Evolutionary conservation across 2,113 vertebrate genomes (phyloP).

Genomic region (Spilogale gracilis): DNA sequence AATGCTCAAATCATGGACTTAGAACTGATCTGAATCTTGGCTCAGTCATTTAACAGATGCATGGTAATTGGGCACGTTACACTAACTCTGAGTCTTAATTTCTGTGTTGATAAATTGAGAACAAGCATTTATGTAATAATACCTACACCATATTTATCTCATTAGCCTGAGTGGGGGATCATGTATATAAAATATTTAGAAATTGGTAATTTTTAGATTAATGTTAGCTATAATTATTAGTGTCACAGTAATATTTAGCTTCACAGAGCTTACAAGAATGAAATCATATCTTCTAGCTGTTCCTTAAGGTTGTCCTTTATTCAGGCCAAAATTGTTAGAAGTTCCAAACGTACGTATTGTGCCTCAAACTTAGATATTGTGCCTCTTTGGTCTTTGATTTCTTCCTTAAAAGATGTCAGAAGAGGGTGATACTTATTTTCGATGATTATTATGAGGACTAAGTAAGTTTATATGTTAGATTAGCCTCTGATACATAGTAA

Average conservation of each 20-base stretch:
- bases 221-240: not conserved
- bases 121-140: not conserved
- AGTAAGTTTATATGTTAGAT: not conserved
- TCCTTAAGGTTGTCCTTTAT: not conserved
- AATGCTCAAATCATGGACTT: not conserved
- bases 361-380: not conserved
- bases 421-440: not conserved
- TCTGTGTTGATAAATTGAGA: not conserved
- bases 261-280: not conserved
- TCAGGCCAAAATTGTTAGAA: not conserved
- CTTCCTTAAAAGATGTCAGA: conserved; percentile 12
- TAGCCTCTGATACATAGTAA: not conserved
- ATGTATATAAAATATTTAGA: not conserved
- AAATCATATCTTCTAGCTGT: not conserved
- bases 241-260: not conserved
- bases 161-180: not conserved
- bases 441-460: not conserved
- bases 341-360: not conserved
- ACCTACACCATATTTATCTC: not conserved
- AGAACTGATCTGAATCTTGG: not conserved
- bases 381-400: not conserved
- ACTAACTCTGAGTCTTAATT: not conserved
- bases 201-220: not conserved
- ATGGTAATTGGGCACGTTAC: not conserved
- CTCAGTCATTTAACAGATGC: not conserved